Conservation (phyloP, 2,113 vertebrate genomes). For the Coracopsis vasa region DNA sequence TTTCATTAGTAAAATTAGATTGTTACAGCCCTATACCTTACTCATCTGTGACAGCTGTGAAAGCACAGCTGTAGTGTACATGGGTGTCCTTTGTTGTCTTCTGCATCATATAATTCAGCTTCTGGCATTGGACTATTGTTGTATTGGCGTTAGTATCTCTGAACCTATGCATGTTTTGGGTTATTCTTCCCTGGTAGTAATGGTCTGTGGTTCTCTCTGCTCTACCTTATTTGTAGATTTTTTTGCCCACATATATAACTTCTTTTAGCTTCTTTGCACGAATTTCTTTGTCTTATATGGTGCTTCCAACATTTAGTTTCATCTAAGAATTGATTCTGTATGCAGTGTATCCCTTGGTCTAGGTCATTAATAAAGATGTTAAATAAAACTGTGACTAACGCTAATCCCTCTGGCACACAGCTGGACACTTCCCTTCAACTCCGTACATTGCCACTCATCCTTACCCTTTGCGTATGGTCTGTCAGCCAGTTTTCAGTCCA, state of each 20-base stretch:
- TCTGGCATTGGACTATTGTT: not conserved
- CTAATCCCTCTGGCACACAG: constrained; percentile 61
- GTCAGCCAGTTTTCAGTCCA: not conserved
- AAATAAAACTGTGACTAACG: constrained; percentile 62
- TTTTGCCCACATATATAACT: not conserved
- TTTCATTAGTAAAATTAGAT: not conserved
- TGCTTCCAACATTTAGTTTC: not conserved
- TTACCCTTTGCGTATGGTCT: constrained; percentile 22
- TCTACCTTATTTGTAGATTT: not conserved
- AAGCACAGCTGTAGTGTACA: not conserved
- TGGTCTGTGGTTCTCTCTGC: not conserved
- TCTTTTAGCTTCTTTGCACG: not conserved
- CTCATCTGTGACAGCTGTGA: not conserved
- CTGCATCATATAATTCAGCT: not conserved
- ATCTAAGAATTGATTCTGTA: not conserved
- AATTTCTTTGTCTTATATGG: not conserved
- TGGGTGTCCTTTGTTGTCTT: not conserved
- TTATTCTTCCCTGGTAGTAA: not conserved
- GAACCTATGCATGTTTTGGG: not conserved
- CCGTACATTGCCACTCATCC: constrained; percentile 24
- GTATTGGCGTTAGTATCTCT: not conserved
- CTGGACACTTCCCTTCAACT: constrained; percentile 50
- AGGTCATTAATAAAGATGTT: constrained; percentile 61
- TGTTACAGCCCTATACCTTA: not conserved
- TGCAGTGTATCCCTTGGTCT: not conserved